These are phyloP conservation scores for Neotragus moschatus DNA, from an alignment of 2,113 vertebrate species.

Conservation along the genomic window DNA sequence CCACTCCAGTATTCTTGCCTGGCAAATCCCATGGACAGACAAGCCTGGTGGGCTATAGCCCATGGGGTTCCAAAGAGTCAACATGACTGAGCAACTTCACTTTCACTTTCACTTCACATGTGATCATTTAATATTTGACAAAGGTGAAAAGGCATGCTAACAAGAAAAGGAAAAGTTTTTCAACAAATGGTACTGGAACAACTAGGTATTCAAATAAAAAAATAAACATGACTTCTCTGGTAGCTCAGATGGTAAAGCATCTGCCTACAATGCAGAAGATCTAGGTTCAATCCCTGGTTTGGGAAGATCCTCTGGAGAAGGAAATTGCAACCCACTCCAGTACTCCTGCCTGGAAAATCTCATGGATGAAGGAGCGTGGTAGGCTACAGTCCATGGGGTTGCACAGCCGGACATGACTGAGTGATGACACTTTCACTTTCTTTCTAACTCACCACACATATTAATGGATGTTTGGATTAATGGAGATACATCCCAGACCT, in stretches of 20 bases:
- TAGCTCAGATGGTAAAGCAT: fast-evolving
- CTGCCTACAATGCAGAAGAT: fast-evolving
- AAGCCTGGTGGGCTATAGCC: too few relatives aligned
- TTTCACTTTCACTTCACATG: too few relatives aligned
- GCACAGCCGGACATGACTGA: fast-evolving
- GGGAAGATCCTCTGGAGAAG: not conserved
- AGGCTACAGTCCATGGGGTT: not conserved
- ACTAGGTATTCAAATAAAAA: not conserved
- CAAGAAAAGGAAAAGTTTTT: not conserved
- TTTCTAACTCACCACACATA: too few relatives aligned
- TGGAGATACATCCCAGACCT: too few relatives aligned
- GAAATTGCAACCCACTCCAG: not conserved
- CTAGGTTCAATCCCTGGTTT: not conserved
- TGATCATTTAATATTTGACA: not conserved
- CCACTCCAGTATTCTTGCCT: too few relatives aligned
- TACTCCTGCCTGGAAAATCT: too few relatives aligned
- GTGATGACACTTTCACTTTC: not conserved
- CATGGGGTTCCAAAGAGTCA: too few relatives aligned
- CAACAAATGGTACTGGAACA: not conserved
- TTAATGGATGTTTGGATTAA: too few relatives aligned
- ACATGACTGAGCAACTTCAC: too few relatives aligned
- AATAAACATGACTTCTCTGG: not conserved
- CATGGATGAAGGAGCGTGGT: not conserved
- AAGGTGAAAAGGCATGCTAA: not conserved
- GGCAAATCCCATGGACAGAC: too few relatives aligned